Percentiles rank a stretch among this genome's conserved stretches.
Conservation (phyloP, 2,888 invertebrate species). For the Siphlonurus alternatus region DNA sequence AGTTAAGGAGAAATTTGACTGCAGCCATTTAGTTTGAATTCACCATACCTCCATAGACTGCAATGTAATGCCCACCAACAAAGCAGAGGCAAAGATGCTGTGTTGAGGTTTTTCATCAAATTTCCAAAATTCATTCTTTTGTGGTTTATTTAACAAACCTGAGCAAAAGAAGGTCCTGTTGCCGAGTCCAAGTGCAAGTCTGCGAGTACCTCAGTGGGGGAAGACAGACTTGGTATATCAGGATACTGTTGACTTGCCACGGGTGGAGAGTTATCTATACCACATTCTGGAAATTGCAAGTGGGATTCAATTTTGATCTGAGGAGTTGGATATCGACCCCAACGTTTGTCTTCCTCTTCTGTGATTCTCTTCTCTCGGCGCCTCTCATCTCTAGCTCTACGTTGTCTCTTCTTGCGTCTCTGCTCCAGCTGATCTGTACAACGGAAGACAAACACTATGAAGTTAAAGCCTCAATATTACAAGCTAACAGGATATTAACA, state of each 20-base stretch:
- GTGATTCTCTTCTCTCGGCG: conserved; percentile 61
- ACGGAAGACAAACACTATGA: conserved; percentile 7
- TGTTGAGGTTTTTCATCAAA: too few relatives aligned
- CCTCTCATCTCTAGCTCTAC: conserved; percentile 57
- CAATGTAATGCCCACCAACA: too few relatives aligned
- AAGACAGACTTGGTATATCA: neutral
- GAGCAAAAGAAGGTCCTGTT: conserved; percentile 38
- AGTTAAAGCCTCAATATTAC: conserved; percentile 1
- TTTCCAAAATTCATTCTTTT: too few relatives aligned
- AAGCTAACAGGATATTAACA: conserved; percentile 9
- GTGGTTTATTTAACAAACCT: conserved; percentile 22
- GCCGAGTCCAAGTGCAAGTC: conserved; percentile 14
- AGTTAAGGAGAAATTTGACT: too few relatives aligned
- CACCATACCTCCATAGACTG: too few relatives aligned
- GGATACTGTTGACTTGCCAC: neutral
- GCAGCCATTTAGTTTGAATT: too few relatives aligned
- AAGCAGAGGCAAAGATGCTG: too few relatives aligned
- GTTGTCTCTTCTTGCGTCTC: conserved; percentile 49
- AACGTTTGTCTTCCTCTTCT: conserved; percentile 48
- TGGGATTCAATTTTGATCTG: conserved; percentile 46
- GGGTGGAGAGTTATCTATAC: conserved; percentile 11
- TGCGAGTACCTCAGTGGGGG: neutral
- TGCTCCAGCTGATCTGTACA: conserved; percentile 50
- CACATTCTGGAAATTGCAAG: conserved; percentile 37
- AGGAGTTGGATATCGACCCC: conserved; percentile 45